Conservation (phyloP, 2,888 invertebrate genomes). For the Hyposoter didymator region DNA sequence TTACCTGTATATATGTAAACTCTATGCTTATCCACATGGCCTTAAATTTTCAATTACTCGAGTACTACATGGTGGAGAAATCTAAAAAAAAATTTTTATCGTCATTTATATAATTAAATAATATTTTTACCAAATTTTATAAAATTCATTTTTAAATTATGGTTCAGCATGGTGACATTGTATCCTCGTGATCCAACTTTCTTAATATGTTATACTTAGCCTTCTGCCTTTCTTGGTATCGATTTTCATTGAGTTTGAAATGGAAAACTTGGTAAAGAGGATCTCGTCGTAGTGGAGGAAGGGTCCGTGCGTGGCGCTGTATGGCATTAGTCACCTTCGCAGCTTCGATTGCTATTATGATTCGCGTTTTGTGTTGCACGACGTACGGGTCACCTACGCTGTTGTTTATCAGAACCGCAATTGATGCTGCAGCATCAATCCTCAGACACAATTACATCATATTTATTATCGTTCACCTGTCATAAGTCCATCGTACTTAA, state of each 20-base stretch:
- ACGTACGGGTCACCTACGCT: conserved; percentile 54
- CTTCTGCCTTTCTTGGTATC: conserved; percentile 16
- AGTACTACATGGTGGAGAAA: no score
- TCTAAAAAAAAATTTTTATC: no score
- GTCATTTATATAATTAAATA: no score
- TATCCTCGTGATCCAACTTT: no score
- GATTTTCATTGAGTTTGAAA: conserved; percentile 45
- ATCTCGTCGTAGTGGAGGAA: conserved; percentile 44
- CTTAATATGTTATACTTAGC: background rate
- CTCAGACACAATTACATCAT: conserved; percentile 54
- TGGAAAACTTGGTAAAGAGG: background rate
- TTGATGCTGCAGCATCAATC: conserved; percentile 18
- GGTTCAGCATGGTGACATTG: no score
- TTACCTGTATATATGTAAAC: no score
- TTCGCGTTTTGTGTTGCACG: conserved; percentile 46
- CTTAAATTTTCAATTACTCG: no score
- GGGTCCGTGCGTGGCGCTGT: conserved; percentile 33
- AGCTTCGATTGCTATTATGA: conserved; percentile 54
- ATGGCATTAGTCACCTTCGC: conserved; percentile 61
- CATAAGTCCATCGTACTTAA: conserved; percentile 28
- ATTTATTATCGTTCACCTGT: conserved; percentile 47
- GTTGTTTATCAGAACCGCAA: conserved; percentile 25
- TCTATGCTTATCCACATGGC: no score
- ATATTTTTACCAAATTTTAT: no score
- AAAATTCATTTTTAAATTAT: no score